These are phyloP conservation scores for Oscheius sp. DNA, from an alignment of 1,140 invertebrate genomes.

Conservation along the genomic window DNA sequence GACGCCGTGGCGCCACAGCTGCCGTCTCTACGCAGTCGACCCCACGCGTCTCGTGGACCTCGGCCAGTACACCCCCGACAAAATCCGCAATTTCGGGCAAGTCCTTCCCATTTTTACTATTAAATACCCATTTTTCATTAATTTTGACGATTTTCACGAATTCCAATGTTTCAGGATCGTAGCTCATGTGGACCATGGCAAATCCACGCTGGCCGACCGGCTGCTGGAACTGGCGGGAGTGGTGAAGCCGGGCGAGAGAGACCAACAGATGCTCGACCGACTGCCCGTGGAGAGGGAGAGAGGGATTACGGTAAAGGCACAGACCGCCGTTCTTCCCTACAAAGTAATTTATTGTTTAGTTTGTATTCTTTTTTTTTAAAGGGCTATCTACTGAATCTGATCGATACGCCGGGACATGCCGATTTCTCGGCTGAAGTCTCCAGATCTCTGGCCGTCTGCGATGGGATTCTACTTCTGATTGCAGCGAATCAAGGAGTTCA, in stretches of 20 bases:
- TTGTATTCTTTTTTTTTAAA: conserved; percentile 58
- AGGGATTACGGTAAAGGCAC: conserved; percentile 97
- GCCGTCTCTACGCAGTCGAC: conserved; percentile 10
- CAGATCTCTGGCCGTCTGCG: conserved; percentile 80
- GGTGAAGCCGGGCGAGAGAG: conserved; percentile 50
- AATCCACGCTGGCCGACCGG: conserved; percentile 89
- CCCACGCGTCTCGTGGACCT: conserved; percentile 22
- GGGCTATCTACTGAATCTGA: conserved; percentile 86
- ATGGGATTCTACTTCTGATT: conserved; percentile 88
- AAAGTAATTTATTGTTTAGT: conserved; percentile 42
- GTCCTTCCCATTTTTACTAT: background rate
- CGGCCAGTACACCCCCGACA: conserved; percentile 26
- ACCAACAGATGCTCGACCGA: conserved; percentile 82
- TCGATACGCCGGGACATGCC: conserved; percentile 97
- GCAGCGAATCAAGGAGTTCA: conserved; percentile 96
- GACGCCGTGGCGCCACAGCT: too few relatives aligned
- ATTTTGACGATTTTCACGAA: too few relatives aligned
- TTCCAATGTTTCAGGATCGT: conserved; percentile 80
- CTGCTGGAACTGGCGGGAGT: conserved; percentile 77
- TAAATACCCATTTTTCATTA: background rate
- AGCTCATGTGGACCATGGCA: conserved; percentile 96
- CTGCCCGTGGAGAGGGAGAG: conserved; percentile 81
- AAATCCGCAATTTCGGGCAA: conserved; percentile 36
- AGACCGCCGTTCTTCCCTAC: conserved; percentile 85
- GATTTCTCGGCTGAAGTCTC: conserved; percentile 94